phyloP scores from a whole-genome alignment of 2,113 vertebrate species.

The Bubo blakistoni region DNA sequence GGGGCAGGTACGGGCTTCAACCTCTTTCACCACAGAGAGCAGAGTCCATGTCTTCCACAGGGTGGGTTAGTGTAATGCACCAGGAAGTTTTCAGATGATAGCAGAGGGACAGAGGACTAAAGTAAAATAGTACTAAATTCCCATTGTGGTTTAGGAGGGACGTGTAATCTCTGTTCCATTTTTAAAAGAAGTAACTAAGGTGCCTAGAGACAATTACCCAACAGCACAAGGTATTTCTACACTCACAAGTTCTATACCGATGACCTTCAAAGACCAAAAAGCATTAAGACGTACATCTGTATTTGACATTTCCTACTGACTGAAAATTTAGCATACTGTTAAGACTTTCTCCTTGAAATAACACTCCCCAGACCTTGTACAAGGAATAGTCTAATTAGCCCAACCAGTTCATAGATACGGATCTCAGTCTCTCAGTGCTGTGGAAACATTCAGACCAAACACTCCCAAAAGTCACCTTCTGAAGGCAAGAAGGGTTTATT shows the following conservation, averaged over 20 bases:
- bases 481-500: neutral
- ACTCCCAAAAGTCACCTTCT: neutral
- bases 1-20: neutral
- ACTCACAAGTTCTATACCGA: neutral
- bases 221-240: neutral
- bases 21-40: neutral
- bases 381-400: neutral
- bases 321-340: neutral
- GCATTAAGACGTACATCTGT: neutral
- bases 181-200: neutral
- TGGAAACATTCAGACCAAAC: neutral
- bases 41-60: neutral
- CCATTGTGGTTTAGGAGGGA: neutral
- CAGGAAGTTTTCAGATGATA: neutral
- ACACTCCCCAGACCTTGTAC: neutral
- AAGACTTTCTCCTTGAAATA: neutral
- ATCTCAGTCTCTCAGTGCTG: neutral
- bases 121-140: neutral
- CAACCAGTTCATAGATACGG: neutral
- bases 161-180: neutral
- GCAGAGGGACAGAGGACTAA: neutral
- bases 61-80: too few species aligned
- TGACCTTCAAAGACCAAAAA: neutral
- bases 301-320: neutral
- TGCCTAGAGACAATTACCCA: neutral